A percentile compares a stretch with the other conserved stretches of the same genome.
Conservation (phyloP, 1,140 invertebrate species). For the Drosophila melanogaster region Release_6_plus_ISO1_MT NT_037436.4:10238001-10238500, state of each 20-base stretch:
- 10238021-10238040: constrained; percentile 79
- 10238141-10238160: constrained; percentile 49
- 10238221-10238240: constrained; percentile 53
- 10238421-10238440: constrained; percentile 83
- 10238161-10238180: neutral
- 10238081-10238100: constrained; percentile 71
- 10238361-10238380: constrained; percentile 57
- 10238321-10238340: constrained; percentile 5
- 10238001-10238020: constrained; percentile 61
- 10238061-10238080: constrained; percentile 75
- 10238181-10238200: constrained; percentile 61
- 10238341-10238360: constrained; percentile 23
- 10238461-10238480: constrained; percentile 8
- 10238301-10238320: constrained; percentile 48
- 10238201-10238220: constrained; percentile 83
- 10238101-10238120: constrained; percentile 77
- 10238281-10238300: constrained; percentile 47
- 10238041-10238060: constrained; percentile 18
- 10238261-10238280: constrained; percentile 34
- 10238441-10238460: constrained; percentile 53
- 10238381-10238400: constrained; percentile 47
- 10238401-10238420: constrained; percentile 78
- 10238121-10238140: constrained; percentile 83
- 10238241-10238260: constrained; percentile 57
- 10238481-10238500: constrained; percentile 47